A percentile compares a stretch with the other conserved stretches of the same genome.
phyloP scores from a whole-genome alignment of 2,113 vertebrate species.

The Oncorhynchus nerka region DNA sequence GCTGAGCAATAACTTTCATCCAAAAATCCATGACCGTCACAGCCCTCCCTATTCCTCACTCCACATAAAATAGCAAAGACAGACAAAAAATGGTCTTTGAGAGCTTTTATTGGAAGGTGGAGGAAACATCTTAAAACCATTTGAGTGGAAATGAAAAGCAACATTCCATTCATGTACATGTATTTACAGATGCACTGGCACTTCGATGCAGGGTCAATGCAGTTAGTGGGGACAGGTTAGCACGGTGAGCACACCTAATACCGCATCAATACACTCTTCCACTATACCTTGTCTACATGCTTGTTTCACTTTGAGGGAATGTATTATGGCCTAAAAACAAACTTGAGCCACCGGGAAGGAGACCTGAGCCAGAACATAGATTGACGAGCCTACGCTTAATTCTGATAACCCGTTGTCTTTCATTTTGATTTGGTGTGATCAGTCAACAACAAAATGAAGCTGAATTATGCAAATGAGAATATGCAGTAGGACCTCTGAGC shows the following conservation, averaged over 20 bases:
- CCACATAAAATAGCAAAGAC: too few relatives aligned
- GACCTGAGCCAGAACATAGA: slow-evolving; percentile 21
- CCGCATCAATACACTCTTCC: slow-evolving; percentile 36
- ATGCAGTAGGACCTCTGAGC: slow-evolving; percentile 16
- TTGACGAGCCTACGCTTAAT: slow-evolving; percentile 28
- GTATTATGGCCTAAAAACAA: slow-evolving; percentile 55
- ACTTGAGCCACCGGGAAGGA: slow-evolving; percentile 22
- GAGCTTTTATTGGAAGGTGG: slow-evolving; percentile 72
- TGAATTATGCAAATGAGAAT: slow-evolving; percentile 53
- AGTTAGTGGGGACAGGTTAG: slow-evolving; percentile 40
- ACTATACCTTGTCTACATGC: slow-evolving; percentile 66
- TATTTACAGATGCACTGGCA: slow-evolving; percentile 30
- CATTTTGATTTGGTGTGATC: slow-evolving; percentile 28
- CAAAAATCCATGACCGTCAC: too few relatives aligned
- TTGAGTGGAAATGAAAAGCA: slow-evolving; percentile 68
- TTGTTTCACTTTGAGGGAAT: slow-evolving; percentile 60
- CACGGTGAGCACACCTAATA: slow-evolving; percentile 49
- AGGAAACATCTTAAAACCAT: slow-evolving; percentile 67
- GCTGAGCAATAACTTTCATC: too few relatives aligned
- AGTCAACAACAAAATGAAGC: slow-evolving; percentile 25
- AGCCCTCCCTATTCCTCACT: too few relatives aligned
- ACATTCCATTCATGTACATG: slow-evolving; percentile 67
- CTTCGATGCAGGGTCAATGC: neutral
- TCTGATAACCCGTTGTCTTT: slow-evolving; percentile 50
- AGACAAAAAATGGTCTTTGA: slow-evolving; percentile 27